Evolutionary conservation across 2,113 vertebrate species (phyloP), one percentile per base, ranked within the genome.

Genomic region (Ophthalmolycus amberensis): DNA sequence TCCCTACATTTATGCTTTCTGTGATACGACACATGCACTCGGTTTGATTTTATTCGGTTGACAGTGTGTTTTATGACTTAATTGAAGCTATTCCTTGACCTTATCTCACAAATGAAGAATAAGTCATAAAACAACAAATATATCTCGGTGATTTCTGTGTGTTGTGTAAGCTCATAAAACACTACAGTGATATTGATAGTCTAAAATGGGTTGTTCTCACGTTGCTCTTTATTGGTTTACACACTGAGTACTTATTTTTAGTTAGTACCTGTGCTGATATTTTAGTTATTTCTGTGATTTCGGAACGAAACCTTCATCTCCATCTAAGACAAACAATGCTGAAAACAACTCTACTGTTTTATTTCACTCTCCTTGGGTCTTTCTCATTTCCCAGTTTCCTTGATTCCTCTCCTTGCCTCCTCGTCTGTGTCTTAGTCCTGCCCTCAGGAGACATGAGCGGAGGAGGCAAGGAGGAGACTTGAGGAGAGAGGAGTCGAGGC

Each of bases 31-130:
- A 48, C 20, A 22, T 29, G 5, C 10, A 32, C 25, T 69, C 12
- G 5, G 34, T 71, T 58, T 15, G 16, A 25, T 58, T 71, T 65
- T 27, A 44, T 62, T 70, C 20, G 6, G 38, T 4, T 16, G 25
- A 27, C 14, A 10, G 9, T 66, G 50, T 20, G 32, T 65, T 85
- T 80, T 78, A 83, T 71, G 60, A 44, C 29, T 75, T 67, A 20
- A 74, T 29, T 77, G 65, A 67, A 42, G 42, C 16, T 25, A 5
- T 56, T 60, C 40, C 7, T 34, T 40, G 22, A 7, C 4, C 58
- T 84, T 84, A 79, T 86, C 81, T 76, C 18, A 42, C 29, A 75
- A 16, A 25, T 34, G 10, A 52, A 73, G 40, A 69, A 56, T n/a
- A 66, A 34, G 18, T 71, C 9, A 52, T 84, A 50, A 79, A 82